Evolutionary conservation across 2,888 invertebrate species (phyloP), one percentile per base, ranked within the genome.

Genomic region (Lymantria monacha): DNA sequence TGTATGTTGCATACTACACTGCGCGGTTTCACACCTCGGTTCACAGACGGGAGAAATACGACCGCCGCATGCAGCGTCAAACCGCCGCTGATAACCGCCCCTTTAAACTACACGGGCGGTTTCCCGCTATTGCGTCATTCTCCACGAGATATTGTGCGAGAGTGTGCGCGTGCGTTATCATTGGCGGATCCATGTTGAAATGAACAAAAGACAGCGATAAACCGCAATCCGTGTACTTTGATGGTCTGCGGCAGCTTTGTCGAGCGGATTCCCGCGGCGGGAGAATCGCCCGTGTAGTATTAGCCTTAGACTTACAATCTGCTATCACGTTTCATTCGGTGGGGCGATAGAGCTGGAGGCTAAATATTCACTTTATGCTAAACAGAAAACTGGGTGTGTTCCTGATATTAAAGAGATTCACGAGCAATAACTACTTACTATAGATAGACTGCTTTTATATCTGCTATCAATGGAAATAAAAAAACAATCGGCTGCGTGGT

Each of bases 321-420:
- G n/a, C n/a, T n/a, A n/a, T n/a, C n/a, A n/a, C n/a, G n/a, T n/a
- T n/a, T n/a, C n/a, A n/a, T n/a, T n/a, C n/a, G n/a, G n/a, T n/a
- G n/a, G n/a, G n/a, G n/a, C n/a, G 58, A 45, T 46, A 42, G 53
- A 59, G 57, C 58, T 57, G 41, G 57, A n/a, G n/a, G n/a, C n/a
- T n/a, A n/a, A n/a, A n/a, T n/a, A n/a, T n/a, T n/a, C n/a, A n/a
- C n/a, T n/a, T n/a, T n/a, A n/a, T n/a, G n/a, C n/a, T n/a, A n/a
- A n/a, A n/a, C n/a, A n/a, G n/a, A n/a, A n/a, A n/a, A n/a, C n/a
- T n/a, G n/a, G n/a, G n/a, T n/a, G n/a, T n/a, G n/a, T n/a, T n/a
- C n/a, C n/a, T n/a, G n/a, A n/a, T n/a, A n/a, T n/a, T n/a, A n/a
- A n/a, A n/a, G n/a, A n/a, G n/a, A n/a, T n/a, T n/a, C n/a, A n/a